phyloP scores from a whole-genome alignment of 92 coral and sea anemone species.

The Epizoanthus scotinus region DNA sequence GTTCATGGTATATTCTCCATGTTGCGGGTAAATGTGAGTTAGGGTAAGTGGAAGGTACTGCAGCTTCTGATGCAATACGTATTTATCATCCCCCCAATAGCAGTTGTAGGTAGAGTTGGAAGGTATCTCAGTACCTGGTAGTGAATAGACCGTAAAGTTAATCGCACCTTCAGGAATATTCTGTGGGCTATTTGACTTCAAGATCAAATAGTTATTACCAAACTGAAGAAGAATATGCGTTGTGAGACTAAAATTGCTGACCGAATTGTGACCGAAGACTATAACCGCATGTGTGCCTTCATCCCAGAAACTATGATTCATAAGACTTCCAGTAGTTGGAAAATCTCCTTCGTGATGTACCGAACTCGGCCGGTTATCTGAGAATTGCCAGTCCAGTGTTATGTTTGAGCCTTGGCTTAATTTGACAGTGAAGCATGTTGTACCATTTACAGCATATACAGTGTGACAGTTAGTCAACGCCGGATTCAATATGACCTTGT shows the following conservation, averaged over 20 bases:
- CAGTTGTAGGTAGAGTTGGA: conserved; percentile 67
- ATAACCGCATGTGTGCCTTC: conserved; percentile 49
- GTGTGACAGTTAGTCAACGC: conserved; percentile 20
- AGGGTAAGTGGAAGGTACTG: conserved; percentile 46
- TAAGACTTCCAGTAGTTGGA: conserved; percentile 52
- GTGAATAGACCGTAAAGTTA: conserved; percentile 47
- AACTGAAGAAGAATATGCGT: conserved; percentile 51
- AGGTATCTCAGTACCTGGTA: conserved; percentile 60
- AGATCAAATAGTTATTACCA: conserved; percentile 52
- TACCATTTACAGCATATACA: conserved; percentile 47
- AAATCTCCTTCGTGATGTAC: conserved; percentile 56
- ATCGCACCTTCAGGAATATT: conserved; percentile 76
- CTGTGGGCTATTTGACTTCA: conserved; percentile 73
- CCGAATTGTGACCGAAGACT: conserved; percentile 68
- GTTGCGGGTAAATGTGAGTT: conserved; percentile 44
- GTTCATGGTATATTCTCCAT: conserved; percentile 67
- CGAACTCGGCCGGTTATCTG: conserved; percentile 55
- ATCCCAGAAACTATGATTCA: conserved; percentile 40
- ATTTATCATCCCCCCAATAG: conserved; percentile 64
- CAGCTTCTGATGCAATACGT: conserved; percentile 16
- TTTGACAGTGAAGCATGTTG: conserved; percentile 51
- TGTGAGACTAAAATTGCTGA: conserved; percentile 54
- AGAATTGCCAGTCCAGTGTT: conserved; percentile 65
- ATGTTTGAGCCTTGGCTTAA: conserved; percentile 81
- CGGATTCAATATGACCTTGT: conserved; percentile 62